Conservation (phyloP, 1,140 invertebrate species). For the Papilio helenus region DNA sequence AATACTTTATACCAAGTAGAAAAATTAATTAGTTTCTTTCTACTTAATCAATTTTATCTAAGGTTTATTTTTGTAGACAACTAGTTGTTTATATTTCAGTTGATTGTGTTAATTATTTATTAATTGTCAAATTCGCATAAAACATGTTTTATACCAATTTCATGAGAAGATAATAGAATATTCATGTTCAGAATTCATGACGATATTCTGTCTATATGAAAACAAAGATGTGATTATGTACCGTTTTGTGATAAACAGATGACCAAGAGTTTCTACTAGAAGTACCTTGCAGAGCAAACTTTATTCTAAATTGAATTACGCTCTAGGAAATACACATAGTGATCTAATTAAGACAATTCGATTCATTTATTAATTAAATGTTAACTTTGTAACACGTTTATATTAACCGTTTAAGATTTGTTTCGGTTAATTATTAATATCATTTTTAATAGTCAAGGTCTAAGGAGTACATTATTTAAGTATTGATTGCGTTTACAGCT, state of each 20-base stretch:
- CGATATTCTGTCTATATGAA: too few species aligned
- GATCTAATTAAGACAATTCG: slow-evolving; percentile 43
- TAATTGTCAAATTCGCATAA: too few species aligned
- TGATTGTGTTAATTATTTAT: too few species aligned
- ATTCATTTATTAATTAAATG: too few species aligned
- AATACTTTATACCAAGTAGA: neutral
- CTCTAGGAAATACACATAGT: slow-evolving; percentile 60
- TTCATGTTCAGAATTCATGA: too few species aligned
- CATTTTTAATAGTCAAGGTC: neutral
- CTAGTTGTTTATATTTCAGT: too few species aligned
- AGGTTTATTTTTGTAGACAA: neutral
- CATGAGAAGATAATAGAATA: too few species aligned
- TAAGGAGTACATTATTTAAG: neutral
- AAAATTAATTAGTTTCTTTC: slow-evolving; percentile 1
- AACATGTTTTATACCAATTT: too few species aligned
- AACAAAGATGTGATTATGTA: too few species aligned
- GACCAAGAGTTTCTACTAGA: too few species aligned
- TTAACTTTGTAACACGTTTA: too few species aligned
- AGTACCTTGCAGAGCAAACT: slow-evolving; percentile 43
- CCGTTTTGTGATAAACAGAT: too few species aligned
- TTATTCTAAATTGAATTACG: slow-evolving; percentile 67
- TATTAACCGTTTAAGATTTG: neutral
- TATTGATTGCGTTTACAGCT: neutral
- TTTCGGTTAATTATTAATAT: neutral
- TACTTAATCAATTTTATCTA: neutral